Percentiles rank a stretch among this genome's conserved stretches.
Evolutionary conservation across 1,140 invertebrate genomes (phyloP).

Genomic region (Ceratosolen solmsi): DNA sequence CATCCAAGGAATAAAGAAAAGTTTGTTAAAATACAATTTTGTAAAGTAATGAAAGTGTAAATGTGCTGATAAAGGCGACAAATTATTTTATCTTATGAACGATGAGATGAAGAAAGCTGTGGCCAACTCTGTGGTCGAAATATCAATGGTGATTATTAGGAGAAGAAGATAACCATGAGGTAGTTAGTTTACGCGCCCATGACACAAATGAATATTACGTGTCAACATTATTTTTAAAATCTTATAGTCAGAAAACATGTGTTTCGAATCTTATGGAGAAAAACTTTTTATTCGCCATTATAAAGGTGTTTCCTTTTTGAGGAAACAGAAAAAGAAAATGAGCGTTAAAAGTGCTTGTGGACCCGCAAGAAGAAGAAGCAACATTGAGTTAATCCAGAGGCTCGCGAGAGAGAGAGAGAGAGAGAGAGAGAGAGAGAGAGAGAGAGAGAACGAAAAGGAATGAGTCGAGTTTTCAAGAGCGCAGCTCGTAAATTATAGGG

Average conservation of each 20-base stretch:
- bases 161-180: not conserved
- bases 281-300: not conserved
- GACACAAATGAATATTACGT: not conserved
- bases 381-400: constrained; percentile 22
- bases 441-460: constrained; percentile 29
- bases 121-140: not conserved
- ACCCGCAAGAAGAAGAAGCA: not conserved
- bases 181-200: no score
- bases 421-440: not conserved
- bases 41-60: not conserved
- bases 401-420: constrained; percentile 11
- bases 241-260: not conserved
- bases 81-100: not conserved
- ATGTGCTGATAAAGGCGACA: not conserved
- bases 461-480: constrained; percentile 40
- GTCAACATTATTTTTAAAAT: not conserved
- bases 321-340: constrained; percentile 25
- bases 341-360: not conserved
- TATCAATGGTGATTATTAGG: not conserved
- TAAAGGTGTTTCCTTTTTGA: not conserved
- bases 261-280: constrained; percentile 4
- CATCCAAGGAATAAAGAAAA: not conserved
- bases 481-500: constrained; percentile 52
- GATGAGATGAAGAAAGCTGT: not conserved
- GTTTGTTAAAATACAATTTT: no score